These are phyloP conservation scores for Sebastes minor DNA, from an alignment of 2,797 vertebrate species.

Conservation along the genomic window DNA sequence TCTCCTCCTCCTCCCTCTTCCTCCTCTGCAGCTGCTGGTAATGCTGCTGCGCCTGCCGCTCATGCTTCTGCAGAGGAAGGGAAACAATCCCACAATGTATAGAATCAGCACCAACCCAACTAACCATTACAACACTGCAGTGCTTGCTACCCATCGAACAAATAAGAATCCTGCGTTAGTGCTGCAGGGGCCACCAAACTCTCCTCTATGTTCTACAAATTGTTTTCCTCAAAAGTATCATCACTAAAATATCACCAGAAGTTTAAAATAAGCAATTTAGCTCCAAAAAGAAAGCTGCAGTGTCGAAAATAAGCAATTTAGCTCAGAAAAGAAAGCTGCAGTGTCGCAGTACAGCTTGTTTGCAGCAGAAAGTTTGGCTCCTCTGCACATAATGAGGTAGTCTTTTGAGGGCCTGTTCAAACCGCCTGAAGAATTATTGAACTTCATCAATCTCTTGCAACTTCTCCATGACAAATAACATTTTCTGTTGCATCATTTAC, in stretches of 20 bases:
- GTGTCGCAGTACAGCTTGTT: constrained; percentile 1
- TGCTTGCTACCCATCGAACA: constrained; percentile 7
- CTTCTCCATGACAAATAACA: not conserved
- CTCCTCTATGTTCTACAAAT: not conserved
- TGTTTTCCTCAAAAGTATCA: not conserved
- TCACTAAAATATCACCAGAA: not conserved
- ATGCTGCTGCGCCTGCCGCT: constrained; percentile 96
- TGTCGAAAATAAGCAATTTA: constrained; percentile 9
- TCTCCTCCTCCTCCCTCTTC: constrained; percentile 95
- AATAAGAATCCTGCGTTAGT: constrained; percentile 14
- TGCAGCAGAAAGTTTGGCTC: not conserved
- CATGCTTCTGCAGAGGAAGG: constrained; percentile 88
- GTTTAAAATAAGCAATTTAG: not conserved
- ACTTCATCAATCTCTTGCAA: not conserved
- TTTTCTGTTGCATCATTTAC: constrained; percentile 65
- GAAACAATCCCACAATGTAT: constrained; percentile 29
- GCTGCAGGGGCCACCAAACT: not conserved
- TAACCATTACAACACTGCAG: constrained; percentile 41
- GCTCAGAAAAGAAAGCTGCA: not conserved
- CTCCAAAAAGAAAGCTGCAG: not conserved
- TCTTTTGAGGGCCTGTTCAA: not conserved
- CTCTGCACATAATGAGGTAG: not conserved
- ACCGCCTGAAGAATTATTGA: not conserved
- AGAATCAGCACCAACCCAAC: constrained; percentile 52
- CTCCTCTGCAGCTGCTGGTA: constrained; percentile 96